phyloP scores from a whole-genome alignment of 2,888 invertebrate genomes.

The Mythimna albipuncta region DNA sequence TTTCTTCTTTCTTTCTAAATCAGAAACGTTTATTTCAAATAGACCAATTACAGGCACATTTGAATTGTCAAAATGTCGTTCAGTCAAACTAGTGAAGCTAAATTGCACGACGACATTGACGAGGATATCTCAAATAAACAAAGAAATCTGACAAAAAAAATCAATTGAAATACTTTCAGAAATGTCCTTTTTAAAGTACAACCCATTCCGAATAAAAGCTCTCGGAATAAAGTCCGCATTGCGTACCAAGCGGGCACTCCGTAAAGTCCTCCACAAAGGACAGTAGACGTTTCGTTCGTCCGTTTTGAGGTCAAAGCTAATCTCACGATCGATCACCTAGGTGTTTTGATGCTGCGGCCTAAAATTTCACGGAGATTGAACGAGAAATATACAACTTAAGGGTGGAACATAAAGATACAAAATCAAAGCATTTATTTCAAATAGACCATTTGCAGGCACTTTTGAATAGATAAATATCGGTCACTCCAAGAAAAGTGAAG shows the following conservation, averaged over 20 bases:
- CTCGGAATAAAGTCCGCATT: constrained; percentile 42
- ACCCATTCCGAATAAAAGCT: constrained; percentile 15
- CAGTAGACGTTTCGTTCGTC: constrained; percentile 41
- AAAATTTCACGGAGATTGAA: background rate
- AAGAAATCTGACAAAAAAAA: background rate
- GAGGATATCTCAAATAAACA: too few species aligned
- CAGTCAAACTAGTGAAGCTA: too few species aligned
- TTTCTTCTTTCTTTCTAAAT: too few species aligned
- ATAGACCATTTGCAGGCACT: too few species aligned
- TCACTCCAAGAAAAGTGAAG: too few species aligned
- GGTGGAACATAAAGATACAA: too few species aligned
- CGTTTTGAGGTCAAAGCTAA: constrained; percentile 46
- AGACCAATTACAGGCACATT: too few species aligned
- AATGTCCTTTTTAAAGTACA: constrained; percentile 1
- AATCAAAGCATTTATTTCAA: too few species aligned
- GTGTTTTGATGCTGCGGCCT: constrained; percentile 10
- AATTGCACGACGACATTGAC: too few species aligned
- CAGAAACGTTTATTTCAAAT: too few species aligned
- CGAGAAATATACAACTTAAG: background rate
- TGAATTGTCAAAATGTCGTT: too few species aligned
- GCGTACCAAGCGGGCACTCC: constrained; percentile 34
- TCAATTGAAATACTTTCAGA: background rate
- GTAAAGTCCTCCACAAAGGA: constrained; percentile 44
- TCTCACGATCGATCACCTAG: constrained; percentile 46
- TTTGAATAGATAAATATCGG: too few species aligned